These are phyloP conservation scores for Metopolophium dirhodum DNA, from an alignment of 1,140 invertebrate species.

Conservation along the genomic window DNA sequence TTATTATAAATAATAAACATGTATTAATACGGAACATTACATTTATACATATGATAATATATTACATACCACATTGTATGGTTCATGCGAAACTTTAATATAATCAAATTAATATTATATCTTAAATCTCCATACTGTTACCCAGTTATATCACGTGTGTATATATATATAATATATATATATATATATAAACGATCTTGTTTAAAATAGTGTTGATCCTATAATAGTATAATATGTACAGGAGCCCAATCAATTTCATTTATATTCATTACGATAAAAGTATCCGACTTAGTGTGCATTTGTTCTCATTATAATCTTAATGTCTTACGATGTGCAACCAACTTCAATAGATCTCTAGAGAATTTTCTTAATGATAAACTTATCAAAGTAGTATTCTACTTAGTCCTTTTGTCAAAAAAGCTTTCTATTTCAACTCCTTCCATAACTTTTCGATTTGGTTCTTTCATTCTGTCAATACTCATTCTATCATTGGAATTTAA, in stretches of 20 bases:
- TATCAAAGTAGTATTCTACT: neutral
- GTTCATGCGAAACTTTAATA: neutral
- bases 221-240: neutral
- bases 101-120: no score
- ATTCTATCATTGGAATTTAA: neutral
- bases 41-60: no score
- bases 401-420: neutral
- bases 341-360: constrained; percentile 18
- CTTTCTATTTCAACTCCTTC: constrained; percentile 31
- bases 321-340: neutral
- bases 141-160: no score
- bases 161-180: no score
- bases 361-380: constrained; percentile 11
- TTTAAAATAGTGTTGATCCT: neutral
- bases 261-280: constrained; percentile 15
- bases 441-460: constrained; percentile 1
- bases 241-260: neutral
- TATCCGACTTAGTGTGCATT: neutral
- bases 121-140: no score
- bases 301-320: constrained; percentile 20
- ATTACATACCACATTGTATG: no score
- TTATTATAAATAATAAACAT: no score
- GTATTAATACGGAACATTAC: no score
- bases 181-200: neutral
- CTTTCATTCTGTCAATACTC: neutral